Evolutionary conservation across 2,888 invertebrate genomes (phyloP).

Genomic region (Pristionchus arcanus): DNA sequence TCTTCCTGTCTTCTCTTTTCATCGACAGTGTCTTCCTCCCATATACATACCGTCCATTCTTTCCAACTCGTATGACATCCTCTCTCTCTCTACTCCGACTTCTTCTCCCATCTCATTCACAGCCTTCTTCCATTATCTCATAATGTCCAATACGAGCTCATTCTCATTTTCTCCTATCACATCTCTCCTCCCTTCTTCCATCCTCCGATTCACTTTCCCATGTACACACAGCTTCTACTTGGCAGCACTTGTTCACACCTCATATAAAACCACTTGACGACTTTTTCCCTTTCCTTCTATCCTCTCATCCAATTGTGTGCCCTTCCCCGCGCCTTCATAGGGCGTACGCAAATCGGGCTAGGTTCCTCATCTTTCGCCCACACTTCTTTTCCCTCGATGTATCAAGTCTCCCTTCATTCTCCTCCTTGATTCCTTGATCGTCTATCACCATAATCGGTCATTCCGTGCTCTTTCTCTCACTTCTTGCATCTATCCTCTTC

Average conservation of each 20-base stretch:
- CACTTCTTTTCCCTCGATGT: not conserved
- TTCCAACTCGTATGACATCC: not conserved
- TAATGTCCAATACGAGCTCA: not conserved
- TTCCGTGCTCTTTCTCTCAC: slow-evolving; percentile 30
- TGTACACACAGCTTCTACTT: slow-evolving; percentile 35
- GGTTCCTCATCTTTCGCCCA: not conserved
- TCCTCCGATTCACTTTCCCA: slow-evolving; percentile 36
- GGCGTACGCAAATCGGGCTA: not conserved
- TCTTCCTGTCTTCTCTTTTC: not conserved
- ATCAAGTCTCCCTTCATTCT: not conserved
- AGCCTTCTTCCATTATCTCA: slow-evolving; percentile 4
- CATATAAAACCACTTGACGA: slow-evolving; percentile 42
- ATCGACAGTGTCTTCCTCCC: not conserved
- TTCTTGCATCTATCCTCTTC: slow-evolving; percentile 4
- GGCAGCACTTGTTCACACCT: slow-evolving; percentile 29
- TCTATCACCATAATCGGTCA: slow-evolving; percentile 35
- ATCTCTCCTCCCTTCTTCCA: slow-evolving; percentile 20
- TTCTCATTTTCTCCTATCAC: slow-evolving; percentile 7
- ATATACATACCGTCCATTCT: not conserved
- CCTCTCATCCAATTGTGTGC: slow-evolving; percentile 37
- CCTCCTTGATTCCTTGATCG: not conserved
- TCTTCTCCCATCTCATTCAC: not conserved
- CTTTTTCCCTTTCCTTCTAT: not conserved
- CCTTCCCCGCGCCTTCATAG: not conserved
- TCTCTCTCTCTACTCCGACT: not conserved